Evolutionary conservation across 1,140 invertebrate genomes (phyloP), one percentile per base, ranked within the genome.

Genomic region (Stegodyphus dumicola): DNA sequence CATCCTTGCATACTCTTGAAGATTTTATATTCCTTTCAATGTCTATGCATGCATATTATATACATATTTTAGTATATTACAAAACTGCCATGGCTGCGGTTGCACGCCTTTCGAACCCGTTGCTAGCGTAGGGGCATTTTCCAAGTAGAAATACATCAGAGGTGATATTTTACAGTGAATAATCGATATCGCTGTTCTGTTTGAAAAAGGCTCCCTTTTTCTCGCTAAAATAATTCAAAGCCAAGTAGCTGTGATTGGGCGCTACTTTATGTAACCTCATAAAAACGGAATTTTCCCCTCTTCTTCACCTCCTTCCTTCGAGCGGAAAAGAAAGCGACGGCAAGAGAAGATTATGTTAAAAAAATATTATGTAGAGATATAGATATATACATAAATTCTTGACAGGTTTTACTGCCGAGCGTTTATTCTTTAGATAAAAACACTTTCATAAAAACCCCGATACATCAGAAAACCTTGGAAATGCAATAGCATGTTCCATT

Each of bases 361-460:
- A 33, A 81, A 81, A 81, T 18, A 51, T 48, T 66, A 81, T 64
- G 73, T 73, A 74, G 33, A 67, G 53, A 73, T 70, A 79, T 33
- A 69, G 53, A 79, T 33, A 79, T 67, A 74, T 81, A 81, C 67
- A 73, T 76, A 76, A 75, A 76, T 67, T 84, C 71, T 56, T 76
- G 81, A 84, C 81, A 84, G 81, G 56, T 84, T 84, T 84, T 84
- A 84, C 64, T 75, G 73, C 71, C 49, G 6, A 76, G 73, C 71
- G 56, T 84, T 84, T 84, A 84, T 84, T 76, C 65, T 60, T 56
- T 84, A 84, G 81, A 84, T 84, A 84, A 84, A 81, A 84, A 74
- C 81, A 84, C 81, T 84, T 76, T 76, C 71, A 76, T 76, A 76
- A 84, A 33, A 84, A 75, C 15, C 52, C 48, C 71, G 51, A 84